phyloP scores from a whole-genome alignment of 2,888 invertebrate species.

The Cantharis nigra region DNA sequence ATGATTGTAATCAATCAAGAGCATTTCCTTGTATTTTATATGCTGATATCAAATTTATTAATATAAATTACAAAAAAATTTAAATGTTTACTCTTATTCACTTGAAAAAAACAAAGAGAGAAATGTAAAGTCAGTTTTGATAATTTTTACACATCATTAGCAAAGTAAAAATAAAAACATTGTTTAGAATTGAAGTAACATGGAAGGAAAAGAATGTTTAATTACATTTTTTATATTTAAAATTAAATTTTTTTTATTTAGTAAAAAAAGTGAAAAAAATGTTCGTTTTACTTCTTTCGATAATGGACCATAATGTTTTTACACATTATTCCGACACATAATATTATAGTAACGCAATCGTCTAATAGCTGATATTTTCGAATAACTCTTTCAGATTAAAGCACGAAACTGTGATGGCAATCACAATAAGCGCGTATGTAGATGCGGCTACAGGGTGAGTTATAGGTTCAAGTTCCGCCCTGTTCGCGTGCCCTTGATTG shows the following conservation, averaged over 20 bases:
- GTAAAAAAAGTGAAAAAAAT: neutral
- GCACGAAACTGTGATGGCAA: slow-evolving; percentile 19
- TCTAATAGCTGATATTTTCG: slow-evolving; percentile 16
- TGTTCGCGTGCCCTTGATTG: slow-evolving; percentile 27
- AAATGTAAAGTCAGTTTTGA: neutral
- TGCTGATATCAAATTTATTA: too few relatives aligned
- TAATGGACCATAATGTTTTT: neutral
- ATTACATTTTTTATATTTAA: neutral
- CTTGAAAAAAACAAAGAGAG: neutral
- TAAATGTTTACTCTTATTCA: too few relatives aligned
- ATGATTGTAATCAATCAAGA: neutral
- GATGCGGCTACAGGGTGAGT: slow-evolving; percentile 24
- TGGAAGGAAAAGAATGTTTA: neutral
- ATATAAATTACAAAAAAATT: neutral
- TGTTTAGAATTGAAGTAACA: too few relatives aligned
- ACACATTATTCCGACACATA: slow-evolving; percentile 1
- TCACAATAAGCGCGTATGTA: slow-evolving; percentile 24
- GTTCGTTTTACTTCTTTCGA: neutral
- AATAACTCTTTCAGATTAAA: slow-evolving; percentile 18
- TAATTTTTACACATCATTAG: neutral
- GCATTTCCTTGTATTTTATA: neutral
- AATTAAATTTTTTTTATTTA: neutral
- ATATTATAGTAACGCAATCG: slow-evolving; percentile 11
- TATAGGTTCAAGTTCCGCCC: slow-evolving; percentile 20
- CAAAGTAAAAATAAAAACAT: neutral